phyloP scores from a whole-genome alignment of 2,888 invertebrate genomes.

The Caenorhabditis macrosperma region DNA sequence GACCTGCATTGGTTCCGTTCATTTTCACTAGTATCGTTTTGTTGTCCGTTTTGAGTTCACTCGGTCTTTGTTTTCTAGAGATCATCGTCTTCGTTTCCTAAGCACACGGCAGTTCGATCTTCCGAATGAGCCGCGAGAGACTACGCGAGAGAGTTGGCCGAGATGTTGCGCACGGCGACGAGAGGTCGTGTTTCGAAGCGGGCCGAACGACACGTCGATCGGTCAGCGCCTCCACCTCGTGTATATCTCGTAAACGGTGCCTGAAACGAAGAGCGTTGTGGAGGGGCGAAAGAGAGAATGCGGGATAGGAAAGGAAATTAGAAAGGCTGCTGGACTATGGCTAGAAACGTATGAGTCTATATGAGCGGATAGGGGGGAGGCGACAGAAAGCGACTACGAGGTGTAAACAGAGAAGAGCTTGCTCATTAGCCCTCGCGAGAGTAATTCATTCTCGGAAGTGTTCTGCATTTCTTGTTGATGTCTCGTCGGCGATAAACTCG shows the following conservation, averaged over 20 bases:
- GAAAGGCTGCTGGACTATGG: neutral
- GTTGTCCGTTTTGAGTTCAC: too few relatives aligned
- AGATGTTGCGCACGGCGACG: conserved; percentile 46
- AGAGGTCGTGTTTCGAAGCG: conserved; percentile 50
- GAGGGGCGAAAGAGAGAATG: neutral
- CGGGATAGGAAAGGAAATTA: neutral
- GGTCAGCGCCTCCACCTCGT: conserved; percentile 39
- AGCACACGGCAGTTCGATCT: conserved; percentile 42
- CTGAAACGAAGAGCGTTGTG: conserved; percentile 8
- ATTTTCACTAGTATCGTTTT: neutral
- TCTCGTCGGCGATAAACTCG: too few relatives aligned
- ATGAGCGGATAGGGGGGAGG: neutral
- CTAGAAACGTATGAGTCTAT: too few relatives aligned
- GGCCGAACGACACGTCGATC: conserved; percentile 50
- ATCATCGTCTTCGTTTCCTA: neutral
- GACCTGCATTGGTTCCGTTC: neutral
- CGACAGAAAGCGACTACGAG: too few relatives aligned
- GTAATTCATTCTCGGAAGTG: too few relatives aligned
- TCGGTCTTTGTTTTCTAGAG: too few relatives aligned
- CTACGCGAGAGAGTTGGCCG: conserved; percentile 57
- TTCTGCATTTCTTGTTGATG: too few relatives aligned
- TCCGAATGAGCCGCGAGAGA: conserved; percentile 22
- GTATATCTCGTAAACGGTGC: conserved; percentile 33
- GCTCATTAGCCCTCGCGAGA: too few relatives aligned
- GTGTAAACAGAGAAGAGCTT: too few relatives aligned